phyloP scores from a whole-genome alignment of 2,888 invertebrate genomes.

The Dermolepida albohirtum region DNA sequence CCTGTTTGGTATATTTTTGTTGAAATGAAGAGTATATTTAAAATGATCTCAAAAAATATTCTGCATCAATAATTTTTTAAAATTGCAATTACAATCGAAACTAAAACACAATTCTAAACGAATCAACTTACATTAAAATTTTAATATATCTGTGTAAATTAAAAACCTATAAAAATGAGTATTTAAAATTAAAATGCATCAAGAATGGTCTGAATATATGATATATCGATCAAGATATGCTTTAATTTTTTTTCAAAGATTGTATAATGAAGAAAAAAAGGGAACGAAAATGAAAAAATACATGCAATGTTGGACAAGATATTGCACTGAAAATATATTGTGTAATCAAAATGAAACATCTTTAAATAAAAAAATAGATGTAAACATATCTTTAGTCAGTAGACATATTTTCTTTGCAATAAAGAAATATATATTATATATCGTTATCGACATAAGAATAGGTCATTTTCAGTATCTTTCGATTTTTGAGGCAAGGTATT shows the following conservation, averaged over 20 bases:
- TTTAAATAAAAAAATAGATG: constrained; percentile 34
- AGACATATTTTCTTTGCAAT: constrained; percentile 25
- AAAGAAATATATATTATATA: constrained; percentile 21
- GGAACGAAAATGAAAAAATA: constrained; percentile 9
- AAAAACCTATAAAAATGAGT: constrained; percentile 38
- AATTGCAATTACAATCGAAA: constrained; percentile 16
- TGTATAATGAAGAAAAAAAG: constrained; percentile 2
- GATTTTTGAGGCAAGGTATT: constrained; percentile 10
- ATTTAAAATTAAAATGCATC: constrained; percentile 38
- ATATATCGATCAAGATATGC: constrained; percentile 39
- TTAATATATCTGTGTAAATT: constrained; percentile 41
- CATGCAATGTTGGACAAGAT: constrained; percentile 15
- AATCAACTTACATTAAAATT: constrained; percentile 14
- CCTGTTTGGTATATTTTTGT: neutral
- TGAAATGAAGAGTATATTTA: neutral
- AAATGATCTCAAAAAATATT: constrained; percentile 10
- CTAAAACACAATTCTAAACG: constrained; percentile 12
- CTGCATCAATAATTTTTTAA: constrained; percentile 13
- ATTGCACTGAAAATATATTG: constrained; percentile 35
- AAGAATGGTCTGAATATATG: constrained; percentile 25
- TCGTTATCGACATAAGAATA: constrained; percentile 3
- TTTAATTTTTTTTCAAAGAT: constrained; percentile 22
- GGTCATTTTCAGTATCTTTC: constrained; percentile 31
- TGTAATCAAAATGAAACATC: constrained; percentile 11
- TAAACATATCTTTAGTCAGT: constrained; percentile 41